phyloP scores from a whole-genome alignment of 1,140 invertebrate genomes.

The Aphis craccivora region DNA sequence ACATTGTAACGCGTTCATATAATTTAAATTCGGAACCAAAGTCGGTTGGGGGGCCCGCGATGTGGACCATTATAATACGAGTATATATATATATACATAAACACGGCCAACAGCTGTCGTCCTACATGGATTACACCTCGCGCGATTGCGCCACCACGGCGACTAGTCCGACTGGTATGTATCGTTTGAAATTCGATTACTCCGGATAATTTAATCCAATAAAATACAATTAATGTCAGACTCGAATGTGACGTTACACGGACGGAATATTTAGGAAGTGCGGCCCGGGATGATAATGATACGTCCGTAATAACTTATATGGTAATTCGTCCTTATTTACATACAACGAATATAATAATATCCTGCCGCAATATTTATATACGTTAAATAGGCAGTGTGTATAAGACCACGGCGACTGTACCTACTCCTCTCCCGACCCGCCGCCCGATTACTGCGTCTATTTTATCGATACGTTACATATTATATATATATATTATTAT shows the following conservation, averaged over 20 bases:
- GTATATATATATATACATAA: neutral
- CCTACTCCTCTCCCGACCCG: neutral
- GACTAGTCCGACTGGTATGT: neutral
- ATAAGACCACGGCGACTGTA: neutral
- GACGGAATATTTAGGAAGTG: neutral
- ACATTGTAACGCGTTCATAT: neutral
- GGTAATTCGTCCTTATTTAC: conserved; percentile 34
- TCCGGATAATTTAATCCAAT: conserved; percentile 49
- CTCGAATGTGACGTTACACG: neutral
- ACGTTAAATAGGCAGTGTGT: neutral
- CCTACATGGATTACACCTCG: conserved; percentile 45
- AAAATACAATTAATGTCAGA: conserved; percentile 47
- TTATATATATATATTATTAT: neutral
- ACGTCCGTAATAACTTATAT: conserved; percentile 16
- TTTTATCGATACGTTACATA: neutral
- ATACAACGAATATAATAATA: neutral
- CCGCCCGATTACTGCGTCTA: neutral
- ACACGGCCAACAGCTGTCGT: neutral
- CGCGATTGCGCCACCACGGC: neutral
- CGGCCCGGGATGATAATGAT: neutral
- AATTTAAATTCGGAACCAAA: neutral
- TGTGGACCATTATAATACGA: neutral
- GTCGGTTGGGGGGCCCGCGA: neutral
- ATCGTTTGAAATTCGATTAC: conserved; percentile 36
- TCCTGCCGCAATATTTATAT: neutral